Base-by-base conservation (phyloP, 2,888 invertebrate genomes). In the Melanchra persicariae region DNA sequence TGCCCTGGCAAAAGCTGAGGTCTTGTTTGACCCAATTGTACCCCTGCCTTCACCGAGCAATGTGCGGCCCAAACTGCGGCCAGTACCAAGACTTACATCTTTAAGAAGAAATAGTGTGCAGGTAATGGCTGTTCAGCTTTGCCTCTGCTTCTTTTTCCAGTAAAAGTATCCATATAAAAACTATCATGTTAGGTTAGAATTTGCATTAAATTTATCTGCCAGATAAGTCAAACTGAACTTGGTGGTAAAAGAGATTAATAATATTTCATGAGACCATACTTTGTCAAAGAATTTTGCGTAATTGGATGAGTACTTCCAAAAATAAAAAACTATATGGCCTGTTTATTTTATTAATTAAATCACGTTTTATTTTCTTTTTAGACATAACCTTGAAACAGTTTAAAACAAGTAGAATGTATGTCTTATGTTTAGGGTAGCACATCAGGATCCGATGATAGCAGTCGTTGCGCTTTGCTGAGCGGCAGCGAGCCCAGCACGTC, bases 401-500 rank as follows among this genome's bases (percentile, higher is more conserved):
- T n/a, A n/a, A n/a, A n/a, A n/a, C n/a, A n/a, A n/a, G n/a, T n/a
- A n/a, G n/a, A n/a, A n/a, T n/a, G n/a, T n/a, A 12, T 40, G 40
- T 40, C 15, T 19, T 19, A 45, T 19, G 45, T 19, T 45, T 82
- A 96, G 94, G 96, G 96, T 19, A 97, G 97, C 92, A 97, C 97
- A 2, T 97, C 97, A 86, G 97, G 97, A 90, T 97, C 97, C 0
- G 97, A 97, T 83, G 97, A 97, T 88, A 97, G 97, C 76, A 95
- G 90, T 70, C 94, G 95, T 0, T 89, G 95, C 0, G 91, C 91
- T 0, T 79, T 91, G 2, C 81, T 92, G 0, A 87, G 85, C 49
- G 84, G 88, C 1, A 65, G 77, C 2, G 90, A 91, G 0, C 77
- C 88, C 0, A 85, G 83, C 3, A 92, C 93, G 0, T 91, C 92